Conservation (phyloP, 2,797 vertebrate genomes). For the Rhynchonycteris naso region DNA sequence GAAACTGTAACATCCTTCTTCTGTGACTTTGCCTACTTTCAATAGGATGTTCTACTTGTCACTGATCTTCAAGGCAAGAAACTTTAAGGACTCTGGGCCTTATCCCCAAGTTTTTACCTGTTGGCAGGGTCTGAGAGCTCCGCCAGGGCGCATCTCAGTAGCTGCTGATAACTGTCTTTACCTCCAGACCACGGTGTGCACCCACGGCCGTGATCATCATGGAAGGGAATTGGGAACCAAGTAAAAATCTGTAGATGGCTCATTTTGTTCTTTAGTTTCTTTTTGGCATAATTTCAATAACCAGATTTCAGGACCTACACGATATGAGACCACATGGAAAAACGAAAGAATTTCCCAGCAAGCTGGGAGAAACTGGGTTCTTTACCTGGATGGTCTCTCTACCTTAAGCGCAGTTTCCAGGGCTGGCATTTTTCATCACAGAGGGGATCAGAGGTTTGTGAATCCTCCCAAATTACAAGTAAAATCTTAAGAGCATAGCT, state of each 20-base stretch:
- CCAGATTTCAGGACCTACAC: not conserved
- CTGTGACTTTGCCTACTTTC: not conserved
- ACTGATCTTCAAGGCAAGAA: not conserved
- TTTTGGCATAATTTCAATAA: not conserved
- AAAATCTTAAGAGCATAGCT: not conserved
- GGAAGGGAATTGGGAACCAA: not conserved
- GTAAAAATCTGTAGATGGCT: not conserved
- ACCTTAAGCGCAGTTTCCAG: not conserved
- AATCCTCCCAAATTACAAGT: conserved; percentile 34
- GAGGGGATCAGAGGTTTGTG: not conserved
- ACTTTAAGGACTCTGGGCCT: not conserved
- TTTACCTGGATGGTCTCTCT: not conserved
- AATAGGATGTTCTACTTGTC: not conserved
- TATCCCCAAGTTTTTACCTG: not conserved
- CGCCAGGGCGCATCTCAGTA: not conserved
- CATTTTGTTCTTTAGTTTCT: not conserved
- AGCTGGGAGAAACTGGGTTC: not conserved
- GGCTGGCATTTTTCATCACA: not conserved
- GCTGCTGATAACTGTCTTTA: not conserved
- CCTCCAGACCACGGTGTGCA: not conserved
- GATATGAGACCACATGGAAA: not conserved
- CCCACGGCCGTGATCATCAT: not conserved
- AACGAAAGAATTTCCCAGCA: not conserved
- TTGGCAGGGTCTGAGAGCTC: not conserved
- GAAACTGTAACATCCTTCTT: not conserved